A percentile compares a stretch with the other conserved stretches of the same genome.
phyloP scores from a whole-genome alignment of 2,797 vertebrate genomes.

The Gila robusta region DNA sequence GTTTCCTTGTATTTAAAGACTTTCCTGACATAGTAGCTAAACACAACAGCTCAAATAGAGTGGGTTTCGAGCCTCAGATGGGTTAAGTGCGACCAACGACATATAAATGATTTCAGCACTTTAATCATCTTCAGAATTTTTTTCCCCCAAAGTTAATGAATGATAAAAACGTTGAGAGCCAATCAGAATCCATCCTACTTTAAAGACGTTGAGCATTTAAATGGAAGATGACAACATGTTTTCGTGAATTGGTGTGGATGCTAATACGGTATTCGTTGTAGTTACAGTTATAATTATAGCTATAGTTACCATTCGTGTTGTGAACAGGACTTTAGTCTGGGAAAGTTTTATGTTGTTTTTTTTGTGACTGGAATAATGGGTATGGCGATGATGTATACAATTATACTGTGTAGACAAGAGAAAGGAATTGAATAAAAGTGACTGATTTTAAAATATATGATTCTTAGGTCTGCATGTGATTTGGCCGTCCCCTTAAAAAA shows the following conservation, averaged over 20 bases:
- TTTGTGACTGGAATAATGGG: conserved; percentile 5
- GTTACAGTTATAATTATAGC: no score
- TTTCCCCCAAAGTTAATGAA: no score
- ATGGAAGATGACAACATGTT: no score
- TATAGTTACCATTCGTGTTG: background rate
- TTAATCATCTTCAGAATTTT: no score
- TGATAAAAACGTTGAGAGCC: no score
- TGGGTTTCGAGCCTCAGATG: background rate
- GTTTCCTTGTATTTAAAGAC: conserved; percentile 43
- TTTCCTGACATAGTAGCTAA: conserved; percentile 9
- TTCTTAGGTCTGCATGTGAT: background rate
- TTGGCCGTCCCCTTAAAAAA: background rate
- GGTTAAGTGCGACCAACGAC: background rate
- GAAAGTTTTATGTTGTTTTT: background rate
- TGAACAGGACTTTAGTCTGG: background rate
- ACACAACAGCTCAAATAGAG: conserved; percentile 18
- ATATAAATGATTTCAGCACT: background rate
- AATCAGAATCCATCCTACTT: no score
- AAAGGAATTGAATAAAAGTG: background rate
- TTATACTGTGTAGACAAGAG: background rate
- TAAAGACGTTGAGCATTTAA: no score
- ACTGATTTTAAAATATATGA: background rate
- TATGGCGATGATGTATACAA: no score
- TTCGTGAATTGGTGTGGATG: no score
- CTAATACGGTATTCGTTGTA: no score